Conservation (phyloP, 2,113 vertebrate genomes). For the Sigmodon hispidus region DNA sequence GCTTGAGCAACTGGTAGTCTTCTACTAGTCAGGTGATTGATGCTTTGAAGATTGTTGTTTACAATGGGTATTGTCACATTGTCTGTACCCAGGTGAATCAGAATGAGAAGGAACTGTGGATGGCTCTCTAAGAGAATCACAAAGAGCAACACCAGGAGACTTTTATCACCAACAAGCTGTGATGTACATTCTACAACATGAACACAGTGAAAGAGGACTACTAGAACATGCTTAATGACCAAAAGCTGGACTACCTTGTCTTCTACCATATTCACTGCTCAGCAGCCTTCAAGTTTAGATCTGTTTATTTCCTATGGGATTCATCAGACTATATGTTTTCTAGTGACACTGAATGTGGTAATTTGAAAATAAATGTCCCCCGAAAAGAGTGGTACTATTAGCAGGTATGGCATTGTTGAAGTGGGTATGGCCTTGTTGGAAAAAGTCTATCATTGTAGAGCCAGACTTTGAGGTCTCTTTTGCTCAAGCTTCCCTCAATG, state of each 20-base stretch:
- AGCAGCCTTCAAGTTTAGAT: conserved; percentile 90
- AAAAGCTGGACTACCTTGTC: conserved; percentile 93
- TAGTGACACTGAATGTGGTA: conserved; percentile 75
- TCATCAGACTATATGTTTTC: conserved; percentile 84
- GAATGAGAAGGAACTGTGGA: conserved; percentile 91
- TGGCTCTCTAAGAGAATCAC: conserved; percentile 89
- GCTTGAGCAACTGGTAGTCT: conserved; percentile 81
- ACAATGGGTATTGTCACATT: conserved; percentile 91
- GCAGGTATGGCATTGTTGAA: neutral
- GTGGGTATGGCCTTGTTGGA: neutral
- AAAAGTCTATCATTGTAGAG: neutral
- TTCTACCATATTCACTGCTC: conserved; percentile 97
- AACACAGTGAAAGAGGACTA: conserved; percentile 88
- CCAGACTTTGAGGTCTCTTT: neutral
- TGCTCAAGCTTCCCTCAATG: neutral
- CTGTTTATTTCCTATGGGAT: conserved; percentile 87
- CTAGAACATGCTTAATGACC: conserved; percentile 90
- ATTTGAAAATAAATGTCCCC: neutral
- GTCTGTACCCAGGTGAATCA: conserved; percentile 90
- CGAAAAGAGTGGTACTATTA: neutral
- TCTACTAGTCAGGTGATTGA: conserved; percentile 84
- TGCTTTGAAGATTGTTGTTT: conserved; percentile 88
- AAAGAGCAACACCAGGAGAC: conserved; percentile 90
- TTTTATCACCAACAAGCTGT: conserved; percentile 95
- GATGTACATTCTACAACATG: conserved; percentile 93